Percentiles rank a stretch among this genome's conserved stretches.
phyloP scores from a whole-genome alignment of 1,140 invertebrate species.

The Solenopsis invicta region DNA sequence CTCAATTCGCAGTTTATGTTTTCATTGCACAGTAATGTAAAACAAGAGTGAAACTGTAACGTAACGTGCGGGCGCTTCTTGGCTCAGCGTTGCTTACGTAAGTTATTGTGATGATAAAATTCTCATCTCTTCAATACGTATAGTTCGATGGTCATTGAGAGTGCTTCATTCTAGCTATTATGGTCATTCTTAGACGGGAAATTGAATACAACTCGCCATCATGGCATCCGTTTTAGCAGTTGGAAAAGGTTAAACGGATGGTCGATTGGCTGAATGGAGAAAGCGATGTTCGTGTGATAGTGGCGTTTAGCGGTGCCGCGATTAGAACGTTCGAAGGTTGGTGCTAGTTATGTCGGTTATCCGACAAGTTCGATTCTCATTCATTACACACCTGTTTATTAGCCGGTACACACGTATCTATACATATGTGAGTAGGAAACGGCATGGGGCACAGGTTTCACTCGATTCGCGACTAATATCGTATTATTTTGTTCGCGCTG shows the following conservation, averaged over 20 bases:
- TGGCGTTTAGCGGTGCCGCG: conserved; percentile 32
- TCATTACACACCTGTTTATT: conserved; percentile 57
- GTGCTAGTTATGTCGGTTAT: neutral
- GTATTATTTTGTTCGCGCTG: conserved; percentile 50
- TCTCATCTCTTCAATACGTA: conserved; percentile 10
- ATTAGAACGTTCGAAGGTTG: conserved; percentile 53
- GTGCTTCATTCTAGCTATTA: neutral
- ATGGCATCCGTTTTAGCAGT: conserved; percentile 20
- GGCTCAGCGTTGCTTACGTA: neutral
- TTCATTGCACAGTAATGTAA: neutral
- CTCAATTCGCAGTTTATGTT: neutral
- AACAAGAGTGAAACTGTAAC: conserved; percentile 2
- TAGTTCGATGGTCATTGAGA: neutral
- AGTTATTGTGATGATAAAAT: conserved; percentile 30
- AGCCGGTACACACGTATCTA: conserved; percentile 3
- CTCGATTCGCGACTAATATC: conserved; percentile 33
- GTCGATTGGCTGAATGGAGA: conserved; percentile 57
- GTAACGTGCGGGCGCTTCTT: neutral
- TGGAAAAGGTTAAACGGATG: conserved; percentile 40
- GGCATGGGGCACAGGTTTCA: conserved; percentile 22
- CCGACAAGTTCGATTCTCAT: conserved; percentile 40
- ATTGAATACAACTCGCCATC: conserved; percentile 1
- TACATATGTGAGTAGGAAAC: conserved; percentile 16
- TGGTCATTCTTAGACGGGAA: conserved; percentile 1
- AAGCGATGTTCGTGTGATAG: conserved; percentile 63